Evolutionary conservation across 1,140 invertebrate genomes (phyloP), one percentile per base, ranked within the genome.

Genomic region (Drosophila yakuba): DNA sequence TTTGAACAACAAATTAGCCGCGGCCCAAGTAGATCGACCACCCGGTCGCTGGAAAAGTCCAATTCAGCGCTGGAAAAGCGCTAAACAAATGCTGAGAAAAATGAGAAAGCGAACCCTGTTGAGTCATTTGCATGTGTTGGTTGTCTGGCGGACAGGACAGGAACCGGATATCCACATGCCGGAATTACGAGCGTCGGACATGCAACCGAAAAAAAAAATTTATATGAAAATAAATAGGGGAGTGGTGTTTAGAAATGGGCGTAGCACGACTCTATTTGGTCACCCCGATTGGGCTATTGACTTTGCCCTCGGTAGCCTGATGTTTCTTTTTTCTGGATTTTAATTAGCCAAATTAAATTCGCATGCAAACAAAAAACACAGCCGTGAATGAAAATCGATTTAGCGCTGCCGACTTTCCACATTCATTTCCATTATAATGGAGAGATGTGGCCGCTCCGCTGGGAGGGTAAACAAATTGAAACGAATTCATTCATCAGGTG

Each of bases 261-360:
- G 15, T n/a, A 17, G 3, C 57, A 36, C 41, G 54, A 47, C 61
- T 75, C 72, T 59, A 52, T 67, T 67, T 76, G 41, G 62, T 50
- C 44, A 25, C 55, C 75, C 75, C 74, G 74, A 77, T 76, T 61
- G 25, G 74, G 39, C 63, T 76, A 77, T 77, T 77, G 74, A 76
- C 63, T 68, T 39, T 36, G 35, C 55, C 44, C n/a, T 43, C 14
- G 0, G 0, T 28, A 7, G 20, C 62, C 15, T 8, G 17, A n/a
- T 14, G 12, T 45, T 45, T 20, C 20, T 20, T 36, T 41, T 39
- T 68, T 69, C 54, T 23, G 61, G 47, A 57, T 68, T 88, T 86
- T 88, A 86, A 86, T 86, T 88, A 86, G 78, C 36, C 71, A 88
- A 86, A 86, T 86, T 82, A 88, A 88, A 75, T 69, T 78, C 69